phyloP scores from a whole-genome alignment of 2,797 vertebrate species.

The Lutjanus campechanus region DNA sequence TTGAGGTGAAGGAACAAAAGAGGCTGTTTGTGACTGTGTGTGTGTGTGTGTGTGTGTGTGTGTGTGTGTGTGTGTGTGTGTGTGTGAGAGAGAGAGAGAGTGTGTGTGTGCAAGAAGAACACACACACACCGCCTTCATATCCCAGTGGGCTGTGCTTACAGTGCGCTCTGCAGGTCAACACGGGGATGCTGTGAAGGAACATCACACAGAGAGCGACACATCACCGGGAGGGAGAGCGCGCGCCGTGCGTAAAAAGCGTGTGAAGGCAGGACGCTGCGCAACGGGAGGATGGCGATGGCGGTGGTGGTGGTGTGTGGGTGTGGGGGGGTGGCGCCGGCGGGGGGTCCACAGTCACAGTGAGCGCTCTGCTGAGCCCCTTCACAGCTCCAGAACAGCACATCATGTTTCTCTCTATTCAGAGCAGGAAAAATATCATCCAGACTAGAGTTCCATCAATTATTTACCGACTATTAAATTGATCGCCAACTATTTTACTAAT shows the following conservation, averaged over 20 bases:
- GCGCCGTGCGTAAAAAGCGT: slow-evolving; percentile 13
- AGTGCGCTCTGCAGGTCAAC: slow-evolving; percentile 53
- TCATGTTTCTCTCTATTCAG: background rate
- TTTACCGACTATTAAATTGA: too few species aligned
- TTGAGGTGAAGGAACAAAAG: background rate
- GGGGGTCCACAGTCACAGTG: slow-evolving; percentile 27
- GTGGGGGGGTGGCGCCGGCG: slow-evolving; percentile 7
- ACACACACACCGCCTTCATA: too few species aligned
- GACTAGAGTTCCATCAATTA: too few species aligned
- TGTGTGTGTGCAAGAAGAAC: background rate
- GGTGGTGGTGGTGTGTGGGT: background rate
- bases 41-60: background rate
- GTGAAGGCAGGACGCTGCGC: slow-evolving; percentile 48
- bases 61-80: too few species aligned
- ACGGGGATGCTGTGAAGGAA: slow-evolving; percentile 10
- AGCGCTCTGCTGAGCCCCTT: slow-evolving; percentile 45
- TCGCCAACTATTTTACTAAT: too few species aligned
- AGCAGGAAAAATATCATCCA: too few species aligned
- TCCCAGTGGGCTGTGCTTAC: slow-evolving; percentile 6
- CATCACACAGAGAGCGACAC: slow-evolving; percentile 10
- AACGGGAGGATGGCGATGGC: background rate
- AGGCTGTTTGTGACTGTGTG: background rate
- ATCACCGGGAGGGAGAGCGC: background rate
- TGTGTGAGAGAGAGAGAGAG: too few species aligned
- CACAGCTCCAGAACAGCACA: slow-evolving; percentile 35